A percentile compares a stretch with the other conserved stretches of the same genome.
Conservation (phyloP, 1,140 invertebrate species). For the Batillaria attramentaria region DNA sequence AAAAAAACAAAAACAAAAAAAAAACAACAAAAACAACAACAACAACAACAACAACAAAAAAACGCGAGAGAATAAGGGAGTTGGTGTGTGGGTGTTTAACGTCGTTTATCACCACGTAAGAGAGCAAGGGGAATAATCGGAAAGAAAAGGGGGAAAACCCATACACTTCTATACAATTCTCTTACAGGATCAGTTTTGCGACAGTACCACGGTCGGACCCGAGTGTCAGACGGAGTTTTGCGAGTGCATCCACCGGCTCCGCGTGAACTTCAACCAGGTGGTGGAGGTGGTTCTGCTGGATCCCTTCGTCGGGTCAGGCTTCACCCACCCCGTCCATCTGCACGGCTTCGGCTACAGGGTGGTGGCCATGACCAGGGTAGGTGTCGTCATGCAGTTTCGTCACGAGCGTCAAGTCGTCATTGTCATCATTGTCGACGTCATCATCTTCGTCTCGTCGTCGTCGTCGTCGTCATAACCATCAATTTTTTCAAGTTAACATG, state of each 20-base stretch:
- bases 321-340: conserved; percentile 79
- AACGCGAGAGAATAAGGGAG: no score
- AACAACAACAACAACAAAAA: no score
- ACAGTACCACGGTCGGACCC: conserved; percentile 24
- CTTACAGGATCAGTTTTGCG: conserved; percentile 78
- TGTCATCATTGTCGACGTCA: neutral
- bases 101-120: neutral
- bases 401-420: neutral
- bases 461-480: neutral
- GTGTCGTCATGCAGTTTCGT: neutral
- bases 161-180: conserved; percentile 66
- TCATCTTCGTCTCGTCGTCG: no score
- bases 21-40: no score
- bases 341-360: conserved; percentile 83
- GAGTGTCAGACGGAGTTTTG: conserved; percentile 23
- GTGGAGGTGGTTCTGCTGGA: conserved; percentile 36
- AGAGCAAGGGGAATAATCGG: conserved; percentile 54
- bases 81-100: neutral
- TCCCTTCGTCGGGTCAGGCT: conserved; percentile 61
- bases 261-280: conserved; percentile 21
- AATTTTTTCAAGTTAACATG: neutral
- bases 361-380: conserved; percentile 72
- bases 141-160: conserved; percentile 88
- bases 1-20: no score
- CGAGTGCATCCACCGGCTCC: conserved; percentile 28